phyloP scores from a whole-genome alignment of 2,113 vertebrate genomes.

The Pao palembangensis region DNA sequence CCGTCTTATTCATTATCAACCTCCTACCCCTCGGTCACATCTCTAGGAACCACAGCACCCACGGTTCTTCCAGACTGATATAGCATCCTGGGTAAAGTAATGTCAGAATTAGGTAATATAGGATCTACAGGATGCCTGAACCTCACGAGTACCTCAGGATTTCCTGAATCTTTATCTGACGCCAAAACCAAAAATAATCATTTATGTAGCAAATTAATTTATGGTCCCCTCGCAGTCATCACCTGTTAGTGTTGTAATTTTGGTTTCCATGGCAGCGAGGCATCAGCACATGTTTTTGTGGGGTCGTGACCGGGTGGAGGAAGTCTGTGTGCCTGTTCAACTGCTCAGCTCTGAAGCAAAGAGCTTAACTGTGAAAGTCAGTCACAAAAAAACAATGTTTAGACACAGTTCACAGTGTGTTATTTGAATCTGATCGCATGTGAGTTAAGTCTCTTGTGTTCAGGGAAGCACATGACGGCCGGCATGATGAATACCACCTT shows the following conservation, averaged over 20 bases:
- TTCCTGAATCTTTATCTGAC: conserved; percentile 1
- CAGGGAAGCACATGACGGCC: conserved; percentile 46
- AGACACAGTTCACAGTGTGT: conserved; percentile 31
- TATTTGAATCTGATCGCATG: conserved; percentile 27
- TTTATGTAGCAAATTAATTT: conserved; percentile 4
- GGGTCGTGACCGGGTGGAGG: too few species aligned
- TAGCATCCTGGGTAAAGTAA: conserved; percentile 4
- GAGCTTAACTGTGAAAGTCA: background rate
- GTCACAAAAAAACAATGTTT: conserved; percentile 24
- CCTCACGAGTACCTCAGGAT: background rate
- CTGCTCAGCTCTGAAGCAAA: background rate
- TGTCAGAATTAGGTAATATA: conserved; percentile 5
- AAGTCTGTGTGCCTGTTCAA: background rate
- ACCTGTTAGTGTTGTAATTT: conserved; percentile 40
- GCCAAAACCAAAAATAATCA: background rate
- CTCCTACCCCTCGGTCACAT: too few species aligned
- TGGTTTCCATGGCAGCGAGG: conserved; percentile 48
- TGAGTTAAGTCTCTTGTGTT: conserved; percentile 31
- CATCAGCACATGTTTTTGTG: too few species aligned
- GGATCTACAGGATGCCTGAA: conserved; percentile 1
- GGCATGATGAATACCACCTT: conserved; percentile 8
- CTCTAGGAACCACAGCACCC: too few species aligned
- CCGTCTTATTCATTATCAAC: background rate
- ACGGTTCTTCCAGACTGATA: conserved; percentile 11
- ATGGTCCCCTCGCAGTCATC: conserved; percentile 1